A percentile compares a stretch with the other conserved stretches of the same genome.
Evolutionary conservation across 1,140 invertebrate species (phyloP).

Genomic region (Pseudomyrmex pallidus): DNA sequence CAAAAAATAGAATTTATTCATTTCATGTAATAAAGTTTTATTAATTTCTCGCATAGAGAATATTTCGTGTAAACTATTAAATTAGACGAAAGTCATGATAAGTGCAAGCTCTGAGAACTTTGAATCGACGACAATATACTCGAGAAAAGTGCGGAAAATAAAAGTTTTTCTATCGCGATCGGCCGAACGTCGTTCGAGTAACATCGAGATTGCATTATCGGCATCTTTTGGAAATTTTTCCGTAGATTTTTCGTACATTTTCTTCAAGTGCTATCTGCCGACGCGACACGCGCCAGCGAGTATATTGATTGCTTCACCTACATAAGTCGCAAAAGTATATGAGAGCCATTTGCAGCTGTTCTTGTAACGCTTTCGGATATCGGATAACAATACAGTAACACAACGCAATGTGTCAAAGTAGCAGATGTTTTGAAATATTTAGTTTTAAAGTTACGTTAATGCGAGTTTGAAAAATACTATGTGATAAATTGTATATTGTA

Average conservation of each 20-base stretch:
- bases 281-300: slow-evolving; percentile 6
- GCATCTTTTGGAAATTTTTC: background rate
- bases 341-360: slow-evolving; percentile 37
- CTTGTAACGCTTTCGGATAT: slow-evolving; percentile 15
- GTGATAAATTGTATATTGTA: no score
- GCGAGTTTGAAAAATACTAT: background rate
- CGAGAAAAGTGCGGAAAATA: slow-evolving; percentile 5
- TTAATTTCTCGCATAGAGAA: background rate
- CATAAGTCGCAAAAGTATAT: slow-evolving; percentile 20
- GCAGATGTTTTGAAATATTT: slow-evolving; percentile 13
- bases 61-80: background rate
- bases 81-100: background rate
- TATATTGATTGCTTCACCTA: slow-evolving; percentile 29
- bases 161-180: slow-evolving; percentile 10
- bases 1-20: background rate
- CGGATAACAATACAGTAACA: slow-evolving; percentile 25
- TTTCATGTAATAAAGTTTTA: background rate
- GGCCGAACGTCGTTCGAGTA: background rate
- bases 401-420: slow-evolving; percentile 11
- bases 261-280: slow-evolving; percentile 31
- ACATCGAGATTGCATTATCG: slow-evolving; percentile 21
- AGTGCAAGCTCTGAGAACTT: background rate
- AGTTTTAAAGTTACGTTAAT: background rate
- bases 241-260: background rate
- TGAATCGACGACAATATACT: background rate